Conservation (phyloP, 2,113 vertebrate species). For the Phylloscopus whistleri region DNA sequence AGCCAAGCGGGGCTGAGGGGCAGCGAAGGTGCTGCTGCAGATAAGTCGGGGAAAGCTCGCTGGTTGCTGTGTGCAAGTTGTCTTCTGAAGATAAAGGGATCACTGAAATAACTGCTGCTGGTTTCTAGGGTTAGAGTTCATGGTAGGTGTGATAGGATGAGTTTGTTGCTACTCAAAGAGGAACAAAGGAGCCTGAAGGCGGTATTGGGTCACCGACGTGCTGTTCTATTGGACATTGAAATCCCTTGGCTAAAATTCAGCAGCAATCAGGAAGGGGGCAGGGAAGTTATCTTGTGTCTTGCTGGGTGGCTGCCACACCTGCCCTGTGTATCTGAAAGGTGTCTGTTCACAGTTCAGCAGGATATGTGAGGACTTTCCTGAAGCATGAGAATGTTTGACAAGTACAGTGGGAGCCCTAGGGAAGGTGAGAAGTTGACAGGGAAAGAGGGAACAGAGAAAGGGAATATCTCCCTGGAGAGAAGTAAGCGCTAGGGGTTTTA, state of each 20-base stretch:
- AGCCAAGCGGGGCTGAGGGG: neutral
- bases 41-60: neutral
- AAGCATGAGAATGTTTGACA: neutral
- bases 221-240: neutral
- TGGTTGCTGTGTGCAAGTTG: neutral
- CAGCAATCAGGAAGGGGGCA: neutral
- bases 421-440: constrained; percentile 3
- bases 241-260: neutral
- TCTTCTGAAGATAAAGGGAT: neutral
- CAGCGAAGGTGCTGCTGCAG: neutral
- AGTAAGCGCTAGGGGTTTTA: neutral
- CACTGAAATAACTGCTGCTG: neutral
- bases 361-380: neutral
- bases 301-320: neutral
- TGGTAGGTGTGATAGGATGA: neutral
- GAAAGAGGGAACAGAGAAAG: neutral
- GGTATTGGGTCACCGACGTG: neutral
- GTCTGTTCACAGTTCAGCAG: constrained; percentile 16
- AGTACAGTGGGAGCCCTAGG: neutral
- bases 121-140: neutral
- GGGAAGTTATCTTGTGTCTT: neutral
- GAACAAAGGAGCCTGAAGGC: neutral
- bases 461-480: neutral
- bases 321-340: neutral
- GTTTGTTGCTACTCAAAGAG: neutral